Percentiles rank a stretch among this genome's conserved stretches.
Evolutionary conservation across 1,140 invertebrate species (phyloP).

Genomic region (Orussus abietinus): DNA sequence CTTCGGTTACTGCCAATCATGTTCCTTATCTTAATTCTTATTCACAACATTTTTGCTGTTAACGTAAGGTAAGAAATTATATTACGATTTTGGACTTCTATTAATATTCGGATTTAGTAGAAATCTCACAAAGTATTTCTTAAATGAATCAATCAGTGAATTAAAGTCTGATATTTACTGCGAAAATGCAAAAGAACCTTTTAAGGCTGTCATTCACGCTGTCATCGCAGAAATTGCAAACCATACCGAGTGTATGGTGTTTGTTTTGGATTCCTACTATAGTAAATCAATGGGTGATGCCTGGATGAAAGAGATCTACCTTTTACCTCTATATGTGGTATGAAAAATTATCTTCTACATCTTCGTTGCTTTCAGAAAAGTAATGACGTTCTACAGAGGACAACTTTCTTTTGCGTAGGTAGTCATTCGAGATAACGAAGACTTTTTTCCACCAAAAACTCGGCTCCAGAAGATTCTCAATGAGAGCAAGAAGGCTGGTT

Average conservation of each 20-base stretch:
- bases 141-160: background rate
- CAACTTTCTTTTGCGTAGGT: conserved; percentile 51
- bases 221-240: conserved; percentile 34
- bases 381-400: too few species aligned
- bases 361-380: background rate
- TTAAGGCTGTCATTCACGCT: conserved; percentile 28
- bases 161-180: conserved; percentile 1
- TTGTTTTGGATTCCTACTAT: conserved; percentile 39
- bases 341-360: background rate
- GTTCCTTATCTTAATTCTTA: conserved; percentile 1
- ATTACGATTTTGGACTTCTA: background rate
- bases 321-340: conserved; percentile 34
- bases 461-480: conserved; percentile 55
- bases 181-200: conserved; percentile 11
- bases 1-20: too few species aligned
- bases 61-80: background rate
- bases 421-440: conserved; percentile 61
- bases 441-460: conserved; percentile 60
- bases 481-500: conserved; percentile 60
- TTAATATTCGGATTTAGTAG: background rate
- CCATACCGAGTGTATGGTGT: conserved; percentile 34
- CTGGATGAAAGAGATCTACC: conserved; percentile 9
- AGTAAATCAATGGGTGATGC: conserved; percentile 22
- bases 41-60: background rate
- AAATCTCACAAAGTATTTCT: background rate